Percentiles rank a stretch among this genome's conserved stretches.
Conservation (phyloP, 1,140 invertebrate species). For the Sminthurides bifidus region DNA sequence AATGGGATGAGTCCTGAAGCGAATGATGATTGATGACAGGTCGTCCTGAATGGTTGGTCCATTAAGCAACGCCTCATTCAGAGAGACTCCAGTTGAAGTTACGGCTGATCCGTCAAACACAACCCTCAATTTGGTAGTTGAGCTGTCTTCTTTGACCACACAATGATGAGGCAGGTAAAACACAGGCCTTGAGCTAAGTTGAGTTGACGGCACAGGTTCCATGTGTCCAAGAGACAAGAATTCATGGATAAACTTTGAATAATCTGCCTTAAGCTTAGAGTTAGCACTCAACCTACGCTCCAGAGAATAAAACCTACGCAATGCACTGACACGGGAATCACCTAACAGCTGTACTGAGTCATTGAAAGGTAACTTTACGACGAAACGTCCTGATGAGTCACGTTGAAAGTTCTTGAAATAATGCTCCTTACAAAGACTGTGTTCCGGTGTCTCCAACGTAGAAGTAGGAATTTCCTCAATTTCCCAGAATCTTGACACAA, state of each 20-base stretch:
- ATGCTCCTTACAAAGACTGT: constrained; percentile 26
- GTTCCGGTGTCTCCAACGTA: constrained; percentile 5
- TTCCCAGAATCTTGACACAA: constrained; percentile 31
- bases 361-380: constrained; percentile 28
- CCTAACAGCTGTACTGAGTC: constrained; percentile 8
- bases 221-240: constrained; percentile 35
- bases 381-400: constrained; percentile 20
- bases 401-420: constrained; percentile 22
- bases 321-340: constrained; percentile 15
- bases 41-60: constrained; percentile 36
- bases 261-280: not conserved
- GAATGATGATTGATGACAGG: constrained; percentile 36
- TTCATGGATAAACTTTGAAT: constrained; percentile 34
- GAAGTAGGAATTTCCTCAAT: constrained; percentile 24
- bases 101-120: constrained; percentile 8
- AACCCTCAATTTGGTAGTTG: constrained; percentile 7
- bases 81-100: not conserved
- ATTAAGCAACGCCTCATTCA: constrained; percentile 26
- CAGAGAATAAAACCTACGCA: constrained; percentile 18
- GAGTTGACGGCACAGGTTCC: constrained; percentile 8
- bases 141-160: constrained; percentile 6
- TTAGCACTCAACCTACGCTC: not conserved
- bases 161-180: constrained; percentile 15
- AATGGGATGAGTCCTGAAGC: constrained; percentile 35
- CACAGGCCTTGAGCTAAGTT: too few species aligned